Base-by-base conservation (phyloP, 2,797 vertebrate genomes). In the Lophius americanus region DNA sequence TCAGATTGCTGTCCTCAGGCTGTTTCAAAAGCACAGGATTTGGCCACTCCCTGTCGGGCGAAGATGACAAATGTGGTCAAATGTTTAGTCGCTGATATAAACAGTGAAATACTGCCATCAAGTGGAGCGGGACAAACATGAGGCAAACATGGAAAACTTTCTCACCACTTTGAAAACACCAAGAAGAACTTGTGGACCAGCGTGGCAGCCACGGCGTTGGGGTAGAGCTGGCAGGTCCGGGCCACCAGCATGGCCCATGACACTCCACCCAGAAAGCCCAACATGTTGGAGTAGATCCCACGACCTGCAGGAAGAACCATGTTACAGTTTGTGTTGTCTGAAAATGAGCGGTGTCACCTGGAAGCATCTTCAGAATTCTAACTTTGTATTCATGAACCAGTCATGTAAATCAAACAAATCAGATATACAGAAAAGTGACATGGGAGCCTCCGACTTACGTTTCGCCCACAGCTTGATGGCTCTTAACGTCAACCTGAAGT, bases 221-320 rank as follows among this genome's bases (percentile, higher is more conserved):
- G 98, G 91, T 99, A 99, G 76, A 99, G 96, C 93, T 99, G 98
- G 91, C 98, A 99, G 85, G 98, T 99, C 92, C 98, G 93, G 88
- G 98, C 98, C 85, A 99, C 98, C 83, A 99, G 92, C 98, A 99
- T 99, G 83, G 98, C 97, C 98, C 98, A 99, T 36, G 98, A 99
- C 79, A 99, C 98, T 66, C 98, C 98, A 42, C 98, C 98, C 88
- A 99, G 94, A 87, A 99, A 99, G 74, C 98, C 98, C 93, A 99
- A 88, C 92, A 99, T 99, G 93, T 99, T 99, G 80, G 98, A 99
- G 94, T 99, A 99, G 92, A 99, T 98, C 87, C 98, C 98, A 84
- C 98, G 97, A 88, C 97, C 98, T 99, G 92, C 51, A 81, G 84
- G 9, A 73, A 74, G 68, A 89, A 78, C 44, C 3, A 53, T 0